phyloP scores from a whole-genome alignment of 2,888 invertebrate genomes.

The Apeira syringaria region DNA sequence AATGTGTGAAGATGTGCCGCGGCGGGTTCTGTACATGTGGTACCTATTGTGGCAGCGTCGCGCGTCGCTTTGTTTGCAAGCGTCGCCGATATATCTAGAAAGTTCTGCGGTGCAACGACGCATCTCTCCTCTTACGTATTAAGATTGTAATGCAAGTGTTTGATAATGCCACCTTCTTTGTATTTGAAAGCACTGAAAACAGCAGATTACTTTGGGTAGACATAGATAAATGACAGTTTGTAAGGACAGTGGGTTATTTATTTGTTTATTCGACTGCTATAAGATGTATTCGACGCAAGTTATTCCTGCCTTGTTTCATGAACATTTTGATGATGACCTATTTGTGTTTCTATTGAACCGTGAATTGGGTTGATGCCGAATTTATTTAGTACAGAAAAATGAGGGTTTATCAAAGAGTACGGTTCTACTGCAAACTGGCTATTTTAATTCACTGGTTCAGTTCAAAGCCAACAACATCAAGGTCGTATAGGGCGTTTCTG shows the following conservation, averaged over 20 bases:
- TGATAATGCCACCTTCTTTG: slow-evolving; percentile 24
- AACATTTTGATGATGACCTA: not conserved
- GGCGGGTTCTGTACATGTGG: slow-evolving; percentile 56
- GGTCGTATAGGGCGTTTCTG: too few relatives aligned
- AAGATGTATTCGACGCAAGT: too few relatives aligned
- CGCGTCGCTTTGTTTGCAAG: slow-evolving; percentile 71
- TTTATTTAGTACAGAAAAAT: too few relatives aligned
- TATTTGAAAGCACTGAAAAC: not conserved
- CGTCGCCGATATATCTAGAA: slow-evolving; percentile 78
- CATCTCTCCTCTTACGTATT: slow-evolving; percentile 47
- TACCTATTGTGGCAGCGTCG: slow-evolving; percentile 66
- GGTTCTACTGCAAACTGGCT: too few relatives aligned
- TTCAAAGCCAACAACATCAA: too few relatives aligned
- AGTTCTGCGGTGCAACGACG: slow-evolving; percentile 66
- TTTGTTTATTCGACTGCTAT: too few relatives aligned
- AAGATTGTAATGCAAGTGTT: slow-evolving; percentile 41
- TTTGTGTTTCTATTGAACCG: slow-evolving; percentile 2
- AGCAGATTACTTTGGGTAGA: too few relatives aligned
- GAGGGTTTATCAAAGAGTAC: too few relatives aligned
- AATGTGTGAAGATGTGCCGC: slow-evolving; percentile 38
- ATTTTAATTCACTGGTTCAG: too few relatives aligned
- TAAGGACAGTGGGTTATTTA: too few relatives aligned
- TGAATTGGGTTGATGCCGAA: not conserved
- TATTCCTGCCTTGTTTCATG: too few relatives aligned
- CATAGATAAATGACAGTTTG: too few relatives aligned